These are phyloP conservation scores for Stichodactyla helianthus DNA, from an alignment of 64 coral and sea anemone species.

Conservation along the genomic window DNA sequence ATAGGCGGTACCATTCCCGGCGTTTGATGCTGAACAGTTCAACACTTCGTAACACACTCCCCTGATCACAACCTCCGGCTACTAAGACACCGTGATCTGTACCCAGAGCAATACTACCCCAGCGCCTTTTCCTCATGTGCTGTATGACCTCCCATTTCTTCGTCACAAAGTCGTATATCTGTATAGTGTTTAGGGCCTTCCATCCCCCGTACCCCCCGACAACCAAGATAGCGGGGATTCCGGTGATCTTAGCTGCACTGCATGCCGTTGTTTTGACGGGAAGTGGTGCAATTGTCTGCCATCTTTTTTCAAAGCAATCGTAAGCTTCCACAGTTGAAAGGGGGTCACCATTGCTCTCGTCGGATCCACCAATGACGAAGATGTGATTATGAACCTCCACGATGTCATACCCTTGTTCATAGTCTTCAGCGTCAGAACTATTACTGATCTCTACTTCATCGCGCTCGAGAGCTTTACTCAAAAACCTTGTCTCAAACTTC, in stretches of 20 bases:
- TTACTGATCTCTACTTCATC: constrained; percentile 45
- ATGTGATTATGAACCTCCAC: constrained; percentile 69
- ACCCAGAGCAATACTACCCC: constrained; percentile 53
- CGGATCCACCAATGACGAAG: constrained; percentile 68
- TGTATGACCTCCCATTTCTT: constrained; percentile 69
- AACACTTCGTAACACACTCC: constrained; percentile 66
- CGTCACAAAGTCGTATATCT: constrained; percentile 79
- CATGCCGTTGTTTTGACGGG: constrained; percentile 75
- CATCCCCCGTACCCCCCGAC: constrained; percentile 82
- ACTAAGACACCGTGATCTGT: constrained; percentile 86
- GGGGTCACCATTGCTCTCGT: constrained; percentile 41
- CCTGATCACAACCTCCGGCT: constrained; percentile 76
- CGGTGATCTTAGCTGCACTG: constrained; percentile 55
- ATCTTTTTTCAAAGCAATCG: constrained; percentile 42
- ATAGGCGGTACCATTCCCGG: constrained; percentile 74
- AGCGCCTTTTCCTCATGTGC: constrained; percentile 80
- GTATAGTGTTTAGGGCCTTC: constrained; percentile 79
- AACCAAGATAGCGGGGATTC: constrained; percentile 67
- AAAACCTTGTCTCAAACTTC: constrained; percentile 77
- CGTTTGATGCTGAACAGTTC: constrained; percentile 75
- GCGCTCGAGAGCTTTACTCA: not conserved
- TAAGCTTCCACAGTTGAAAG: constrained; percentile 49
- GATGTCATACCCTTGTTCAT: constrained; percentile 77
- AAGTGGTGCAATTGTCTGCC: constrained; percentile 55
- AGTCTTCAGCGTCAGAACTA: constrained; percentile 49